Base-by-base conservation (phyloP, 1,140 invertebrate species). In the Neodiprion pinetum region DNA sequence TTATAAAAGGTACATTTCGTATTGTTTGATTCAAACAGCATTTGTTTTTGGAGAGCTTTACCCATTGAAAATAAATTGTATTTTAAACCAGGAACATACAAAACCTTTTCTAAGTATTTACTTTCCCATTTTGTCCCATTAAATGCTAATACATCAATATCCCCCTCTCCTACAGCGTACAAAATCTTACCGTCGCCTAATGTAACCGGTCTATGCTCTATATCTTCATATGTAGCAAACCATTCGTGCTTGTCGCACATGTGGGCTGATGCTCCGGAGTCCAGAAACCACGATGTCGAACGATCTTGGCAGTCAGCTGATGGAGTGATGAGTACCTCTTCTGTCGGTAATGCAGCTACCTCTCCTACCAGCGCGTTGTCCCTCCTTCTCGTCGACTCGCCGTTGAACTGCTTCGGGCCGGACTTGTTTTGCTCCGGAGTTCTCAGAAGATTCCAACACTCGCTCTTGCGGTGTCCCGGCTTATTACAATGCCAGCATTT, bases 31-130 rank as follows among this genome's bases (percentile, higher is more conserved):
- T 49, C 23, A 66, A 77, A 71, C 40, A 67, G 71, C 40, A 74
- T 82, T 49, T 81, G 83, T 74, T 76, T 79, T 40, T 81, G 77
- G 9, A 81, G 66, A 0, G 72, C 80, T 28, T 77, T n/a, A 17
- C 79, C 81, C 11, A 83, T 77, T 11, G 85, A 86, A 40, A 87
- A 84, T 50, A 87, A 72, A 74, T 87, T 87, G 21, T 47, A 80
- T 66, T 82, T 79, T 40, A 88, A 73, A 69, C 86, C 81, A 0
- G 85, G 84, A 65, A 84, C 82, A 76, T 72, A 85, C 74, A 84
- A 72, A 0, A 86, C 83, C 70, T 86, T 80, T 0, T 82, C 71
- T 21, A 87, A 75, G 80, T 78, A 73, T 74, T 80, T 78, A 61
- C 53, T 5, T n/a, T 65, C 23, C 80, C 78, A 84, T 1, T 65